These are phyloP conservation scores for Drosophila tanythrix DNA, from an alignment of 2,888 invertebrate genomes.

Conservation along the genomic window DNA sequence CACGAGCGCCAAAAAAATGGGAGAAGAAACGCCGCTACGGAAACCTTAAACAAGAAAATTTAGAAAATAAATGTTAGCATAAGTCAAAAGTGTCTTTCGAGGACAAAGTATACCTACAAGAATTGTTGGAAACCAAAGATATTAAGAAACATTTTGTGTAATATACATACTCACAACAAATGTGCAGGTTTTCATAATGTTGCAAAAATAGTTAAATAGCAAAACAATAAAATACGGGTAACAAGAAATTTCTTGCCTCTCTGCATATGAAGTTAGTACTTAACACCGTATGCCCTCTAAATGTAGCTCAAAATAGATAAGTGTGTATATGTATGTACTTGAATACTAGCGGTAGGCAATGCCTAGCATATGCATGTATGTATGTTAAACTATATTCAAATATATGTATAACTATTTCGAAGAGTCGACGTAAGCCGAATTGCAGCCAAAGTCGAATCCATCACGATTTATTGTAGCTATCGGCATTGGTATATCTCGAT, in stretches of 20 bases:
- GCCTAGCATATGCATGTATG: constrained; percentile 36
- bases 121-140: constrained; percentile 27
- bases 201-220: constrained; percentile 18
- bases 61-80: constrained; percentile 50
- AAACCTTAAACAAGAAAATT: constrained; percentile 65
- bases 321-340: constrained; percentile 31
- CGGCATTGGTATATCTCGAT: constrained; percentile 2
- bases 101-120: constrained; percentile 21
- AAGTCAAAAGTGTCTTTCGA: constrained; percentile 27
- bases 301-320: constrained; percentile 25
- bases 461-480: background rate
- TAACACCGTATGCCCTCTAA: constrained; percentile 20
- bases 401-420: background rate
- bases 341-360: constrained; percentile 18
- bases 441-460: constrained; percentile 1
- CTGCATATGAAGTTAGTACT: constrained; percentile 10
- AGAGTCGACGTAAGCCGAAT: background rate
- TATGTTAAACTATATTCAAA: constrained; percentile 17
- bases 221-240: constrained; percentile 53
- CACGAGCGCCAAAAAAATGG: constrained; percentile 37
- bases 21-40: constrained; percentile 70
- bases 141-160: constrained; percentile 20
- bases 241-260: constrained; percentile 37
- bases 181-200: constrained; percentile 48
- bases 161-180: constrained; percentile 16